Percentiles rank a stretch among this genome's conserved stretches.
These are phyloP conservation scores for Puffinus mauretanicus DNA, from an alignment of 2,113 vertebrate species.

Conservation along the genomic window DNA sequence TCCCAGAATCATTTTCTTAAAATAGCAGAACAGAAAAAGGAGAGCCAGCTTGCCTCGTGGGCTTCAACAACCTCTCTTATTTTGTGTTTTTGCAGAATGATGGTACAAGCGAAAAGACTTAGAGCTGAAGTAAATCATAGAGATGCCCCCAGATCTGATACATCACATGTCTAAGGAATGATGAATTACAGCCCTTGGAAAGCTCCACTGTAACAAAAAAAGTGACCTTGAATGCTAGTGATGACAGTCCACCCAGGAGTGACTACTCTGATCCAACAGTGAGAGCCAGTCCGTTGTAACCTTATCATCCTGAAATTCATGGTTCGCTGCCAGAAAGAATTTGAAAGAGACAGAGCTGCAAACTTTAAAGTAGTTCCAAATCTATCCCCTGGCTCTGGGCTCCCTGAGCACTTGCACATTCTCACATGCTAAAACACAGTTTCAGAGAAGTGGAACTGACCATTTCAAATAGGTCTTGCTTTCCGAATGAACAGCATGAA, in stretches of 20 bases:
- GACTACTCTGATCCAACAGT: background rate
- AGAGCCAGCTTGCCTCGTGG: background rate
- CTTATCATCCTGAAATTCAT: background rate
- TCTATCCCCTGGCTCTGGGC: background rate
- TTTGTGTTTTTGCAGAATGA: background rate
- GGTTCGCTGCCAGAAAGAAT: background rate
- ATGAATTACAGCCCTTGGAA: slow-evolving; percentile 25
- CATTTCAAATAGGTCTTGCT: background rate
- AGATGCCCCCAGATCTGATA: background rate
- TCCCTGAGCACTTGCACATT: background rate
- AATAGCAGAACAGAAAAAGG: background rate
- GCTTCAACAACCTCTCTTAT: background rate
- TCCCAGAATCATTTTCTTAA: background rate
- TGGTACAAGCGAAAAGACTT: background rate
- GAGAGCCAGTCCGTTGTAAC: background rate
- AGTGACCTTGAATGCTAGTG: background rate
- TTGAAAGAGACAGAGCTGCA: background rate
- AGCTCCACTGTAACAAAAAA: background rate
- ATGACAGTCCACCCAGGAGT: background rate
- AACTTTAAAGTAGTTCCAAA: slow-evolving; percentile 1
- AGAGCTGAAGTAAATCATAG: background rate
- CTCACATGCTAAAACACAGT: background rate
- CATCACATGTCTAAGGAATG: background rate
- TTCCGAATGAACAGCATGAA: background rate
- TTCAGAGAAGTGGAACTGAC: background rate